Base-by-base conservation (phyloP, 2,888 invertebrate species). In the Deilephila porcellus region DNA sequence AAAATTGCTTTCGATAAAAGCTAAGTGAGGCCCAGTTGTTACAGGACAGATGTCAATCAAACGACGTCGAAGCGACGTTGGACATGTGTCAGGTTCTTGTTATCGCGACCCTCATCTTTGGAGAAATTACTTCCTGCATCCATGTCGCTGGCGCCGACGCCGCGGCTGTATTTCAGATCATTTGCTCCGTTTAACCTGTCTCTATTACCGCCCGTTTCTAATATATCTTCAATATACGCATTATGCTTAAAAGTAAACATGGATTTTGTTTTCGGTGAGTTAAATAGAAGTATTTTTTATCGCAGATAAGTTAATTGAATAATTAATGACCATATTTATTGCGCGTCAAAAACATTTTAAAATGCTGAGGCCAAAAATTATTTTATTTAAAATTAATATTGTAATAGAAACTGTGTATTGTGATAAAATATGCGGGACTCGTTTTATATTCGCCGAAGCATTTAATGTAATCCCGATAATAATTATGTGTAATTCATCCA, bases 101-200 rank as follows among this genome's bases (percentile, higher is more conserved):
- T 89, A 90, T 91, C 90, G 84, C 81, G 88, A 91, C 91, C 91
- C 91, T 89, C 85, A 90, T 91, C 91, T 90, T 83, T 85, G 83
- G 85, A 89, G 88, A 88, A 91, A 91, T 91, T 91, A 90, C 88
- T 88, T 87, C 86, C 85, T 85, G 83, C 85, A 85, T 85, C 86
- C 86, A 84, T 86, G 88, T 88, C 86, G 81, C 87, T 84, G 87
- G 86, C 82, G 80, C 84, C 83, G 19, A 56, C 56, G n/a, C 56
- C 56, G 4, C 84, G 79, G 83, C 80, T 79, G 77, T 82, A 83
- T 82, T 85, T 79, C 80, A 81, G 82, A 85, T 83, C 82, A 85
- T 84, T 83, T 82, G 79, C 80, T 78, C 80, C 80, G 79, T 71
- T 79, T 81, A 83, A 83, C 81, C 81, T 82, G 81, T 80, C 81